phyloP scores from a whole-genome alignment of 2,888 invertebrate genomes.

The Diaperis boleti region DNA sequence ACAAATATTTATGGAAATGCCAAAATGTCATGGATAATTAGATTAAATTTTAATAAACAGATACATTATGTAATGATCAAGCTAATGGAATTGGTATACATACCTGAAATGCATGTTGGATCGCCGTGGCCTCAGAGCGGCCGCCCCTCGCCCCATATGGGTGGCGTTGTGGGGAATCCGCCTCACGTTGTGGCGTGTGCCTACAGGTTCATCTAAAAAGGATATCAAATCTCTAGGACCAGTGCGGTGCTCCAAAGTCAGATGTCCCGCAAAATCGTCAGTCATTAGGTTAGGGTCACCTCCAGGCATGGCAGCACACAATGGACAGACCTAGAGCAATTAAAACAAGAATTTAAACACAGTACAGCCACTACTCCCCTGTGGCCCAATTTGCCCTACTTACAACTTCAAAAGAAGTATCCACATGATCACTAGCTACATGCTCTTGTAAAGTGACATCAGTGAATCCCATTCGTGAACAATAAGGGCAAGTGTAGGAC shows the following conservation, averaged over 20 bases:
- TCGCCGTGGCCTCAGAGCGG: slow-evolving; percentile 77
- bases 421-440: slow-evolving; percentile 91
- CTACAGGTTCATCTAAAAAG: slow-evolving; percentile 91
- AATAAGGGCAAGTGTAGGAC: slow-evolving; percentile 98
- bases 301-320: slow-evolving; percentile 96
- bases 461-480: slow-evolving; percentile 96
- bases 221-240: slow-evolving; percentile 90
- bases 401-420: slow-evolving; percentile 91
- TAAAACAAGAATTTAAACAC: background rate
- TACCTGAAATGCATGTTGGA: slow-evolving; percentile 95
- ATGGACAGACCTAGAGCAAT: slow-evolving; percentile 86
- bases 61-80: no score
- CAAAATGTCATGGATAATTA: no score
- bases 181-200: slow-evolving; percentile 67
- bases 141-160: slow-evolving; percentile 59
- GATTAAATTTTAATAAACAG: no score
- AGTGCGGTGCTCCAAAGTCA: slow-evolving; percentile 90
- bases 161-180: slow-evolving; percentile 62
- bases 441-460: slow-evolving; percentile 92
- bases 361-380: no score
- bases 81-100: no score
- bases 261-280: slow-evolving; percentile 97
- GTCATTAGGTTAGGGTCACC: slow-evolving; percentile 98
- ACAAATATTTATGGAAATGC: no score
- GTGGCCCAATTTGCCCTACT: no score